Evolutionary conservation across 2,888 invertebrate species (phyloP).

Genomic region (Andrena bucephala): DNA sequence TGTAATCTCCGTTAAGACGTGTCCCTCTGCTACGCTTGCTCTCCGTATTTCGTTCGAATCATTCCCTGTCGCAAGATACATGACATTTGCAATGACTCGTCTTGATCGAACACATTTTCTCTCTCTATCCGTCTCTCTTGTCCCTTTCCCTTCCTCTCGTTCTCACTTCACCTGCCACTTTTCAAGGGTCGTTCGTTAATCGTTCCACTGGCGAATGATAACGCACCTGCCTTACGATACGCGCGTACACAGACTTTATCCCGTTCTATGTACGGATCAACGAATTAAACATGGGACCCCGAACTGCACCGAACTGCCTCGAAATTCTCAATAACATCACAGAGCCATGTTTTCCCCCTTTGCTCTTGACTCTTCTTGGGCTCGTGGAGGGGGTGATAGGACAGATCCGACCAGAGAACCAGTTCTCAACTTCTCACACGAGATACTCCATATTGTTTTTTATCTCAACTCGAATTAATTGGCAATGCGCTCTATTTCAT

Average conservation of each 20-base stretch:
- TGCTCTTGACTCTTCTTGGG: constrained; percentile 51
- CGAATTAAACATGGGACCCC: constrained; percentile 26
- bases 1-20: constrained; percentile 49
- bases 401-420: constrained; percentile 12
- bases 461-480: background rate
- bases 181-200: background rate
- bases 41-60: constrained; percentile 71
- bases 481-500: background rate
- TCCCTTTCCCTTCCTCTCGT: constrained; percentile 7
- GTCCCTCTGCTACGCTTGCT: constrained; percentile 71
- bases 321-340: constrained; percentile 76
- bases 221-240: constrained; percentile 11
- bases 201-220: background rate
- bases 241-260: constrained; percentile 2
- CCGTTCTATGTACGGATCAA: constrained; percentile 2
- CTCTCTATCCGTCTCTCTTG: constrained; percentile 18
- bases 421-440: constrained; percentile 1
- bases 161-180: constrained; percentile 30
- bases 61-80: constrained; percentile 77
- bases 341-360: constrained; percentile 72
- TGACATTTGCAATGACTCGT: constrained; percentile 77
- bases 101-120: constrained; percentile 59
- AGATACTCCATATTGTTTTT: background rate
- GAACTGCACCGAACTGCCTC: constrained; percentile 23
- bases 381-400: constrained; percentile 34